These are phyloP conservation scores for Sarcophilus harrisii DNA, from an alignment of 2,797 vertebrate species.

Conservation along the genomic window DNA sequence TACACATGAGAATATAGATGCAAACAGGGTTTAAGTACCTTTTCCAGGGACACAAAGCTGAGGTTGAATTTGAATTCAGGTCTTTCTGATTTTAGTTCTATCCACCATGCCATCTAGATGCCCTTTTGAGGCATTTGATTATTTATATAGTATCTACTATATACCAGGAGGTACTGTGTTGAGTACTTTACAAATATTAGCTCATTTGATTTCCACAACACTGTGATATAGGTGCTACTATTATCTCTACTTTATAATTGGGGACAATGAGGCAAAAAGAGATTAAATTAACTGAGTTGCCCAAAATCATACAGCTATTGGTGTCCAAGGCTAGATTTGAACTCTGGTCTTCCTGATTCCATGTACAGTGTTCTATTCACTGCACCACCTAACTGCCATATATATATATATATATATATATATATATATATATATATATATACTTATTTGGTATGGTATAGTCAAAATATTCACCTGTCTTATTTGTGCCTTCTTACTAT, in stretches of 20 bases:
- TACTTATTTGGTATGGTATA: neutral
- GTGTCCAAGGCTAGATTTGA: neutral
- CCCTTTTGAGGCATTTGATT: neutral
- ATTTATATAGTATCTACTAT: neutral
- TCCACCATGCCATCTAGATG: neutral
- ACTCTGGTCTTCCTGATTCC: neutral
- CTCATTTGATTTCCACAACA: neutral
- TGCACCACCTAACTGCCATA: neutral
- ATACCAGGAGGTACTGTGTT: neutral
- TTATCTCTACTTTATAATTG: neutral
- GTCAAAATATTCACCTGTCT: neutral
- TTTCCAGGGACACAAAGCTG: neutral
- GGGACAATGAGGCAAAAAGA: neutral
- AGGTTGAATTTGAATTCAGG: neutral
- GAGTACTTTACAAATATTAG: neutral
- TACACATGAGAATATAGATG: neutral
- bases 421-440: neutral
- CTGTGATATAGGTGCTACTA: neutral
- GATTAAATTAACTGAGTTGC: neutral
- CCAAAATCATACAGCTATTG: neutral
- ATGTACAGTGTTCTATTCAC: neutral
- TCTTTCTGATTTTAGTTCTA: neutral
- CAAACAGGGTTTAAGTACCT: neutral
- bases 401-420: no score
- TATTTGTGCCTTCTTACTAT: neutral